Conservation (phyloP, 2,888 invertebrate species). For the Caenorhabditis virilis region DNA sequence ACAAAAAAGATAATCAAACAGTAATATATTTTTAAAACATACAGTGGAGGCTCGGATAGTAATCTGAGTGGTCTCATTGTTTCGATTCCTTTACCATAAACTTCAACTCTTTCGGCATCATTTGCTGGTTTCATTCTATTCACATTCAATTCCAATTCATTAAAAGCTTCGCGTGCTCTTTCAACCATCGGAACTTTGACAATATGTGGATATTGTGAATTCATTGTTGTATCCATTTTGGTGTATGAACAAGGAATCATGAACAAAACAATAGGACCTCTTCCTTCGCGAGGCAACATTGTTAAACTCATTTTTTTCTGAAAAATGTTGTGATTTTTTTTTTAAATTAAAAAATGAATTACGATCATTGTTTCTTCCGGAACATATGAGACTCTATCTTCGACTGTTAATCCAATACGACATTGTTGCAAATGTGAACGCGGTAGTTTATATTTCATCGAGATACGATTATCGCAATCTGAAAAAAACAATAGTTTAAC, state of each 20-base stretch:
- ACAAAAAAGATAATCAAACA: too few species aligned
- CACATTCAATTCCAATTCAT: conserved; percentile 2
- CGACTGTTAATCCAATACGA: neutral
- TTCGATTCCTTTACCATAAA: neutral
- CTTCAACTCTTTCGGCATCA: neutral
- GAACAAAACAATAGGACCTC: conserved; percentile 10
- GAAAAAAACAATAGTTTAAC: neutral
- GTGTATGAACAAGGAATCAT: conserved; percentile 20
- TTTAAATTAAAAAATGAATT: too few species aligned
- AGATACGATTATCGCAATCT: conserved; percentile 4
- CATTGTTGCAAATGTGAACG: neutral
- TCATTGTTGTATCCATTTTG: conserved; percentile 19
- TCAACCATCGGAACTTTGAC: conserved; percentile 15
- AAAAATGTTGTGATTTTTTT: too few species aligned
- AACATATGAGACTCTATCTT: neutral
- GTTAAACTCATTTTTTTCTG: too few species aligned
- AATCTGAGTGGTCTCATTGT: neutral
- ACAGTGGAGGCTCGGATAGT: neutral
- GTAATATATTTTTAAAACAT: neutral
- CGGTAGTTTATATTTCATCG: neutral
- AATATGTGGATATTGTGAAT: conserved; percentile 15
- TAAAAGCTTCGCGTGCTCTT: neutral
- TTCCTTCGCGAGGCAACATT: too few species aligned
- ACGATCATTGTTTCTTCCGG: neutral
- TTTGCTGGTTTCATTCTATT: neutral